These are phyloP conservation scores for Papilio demoleus DNA, from an alignment of 2,888 invertebrate species.

Conservation along the genomic window DNA sequence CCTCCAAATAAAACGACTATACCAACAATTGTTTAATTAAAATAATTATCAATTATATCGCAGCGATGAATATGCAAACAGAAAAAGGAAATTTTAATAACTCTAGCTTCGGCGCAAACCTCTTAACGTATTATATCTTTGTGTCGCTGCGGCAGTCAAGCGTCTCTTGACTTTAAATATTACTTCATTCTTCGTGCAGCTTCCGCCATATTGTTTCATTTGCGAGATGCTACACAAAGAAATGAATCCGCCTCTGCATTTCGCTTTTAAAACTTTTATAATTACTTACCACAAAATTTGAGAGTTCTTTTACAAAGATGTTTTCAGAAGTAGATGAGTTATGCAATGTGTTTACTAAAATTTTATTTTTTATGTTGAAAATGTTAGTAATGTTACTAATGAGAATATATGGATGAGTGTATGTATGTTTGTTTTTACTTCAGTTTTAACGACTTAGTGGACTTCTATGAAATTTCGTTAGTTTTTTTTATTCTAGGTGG, in stretches of 20 bases:
- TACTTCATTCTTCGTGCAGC: conserved; percentile 28
- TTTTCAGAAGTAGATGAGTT: neutral
- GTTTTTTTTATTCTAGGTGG: too few species aligned
- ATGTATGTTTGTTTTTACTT: too few species aligned
- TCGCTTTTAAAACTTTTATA: conserved; percentile 28
- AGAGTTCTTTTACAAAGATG: neutral
- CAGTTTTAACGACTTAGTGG: too few species aligned
- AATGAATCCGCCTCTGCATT: conserved; percentile 28
- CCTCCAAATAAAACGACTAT: too few species aligned
- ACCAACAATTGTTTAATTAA: neutral
- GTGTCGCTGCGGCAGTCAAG: conserved; percentile 23
- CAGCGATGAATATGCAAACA: conserved; percentile 6
- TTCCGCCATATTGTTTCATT: conserved; percentile 27
- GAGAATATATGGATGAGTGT: too few species aligned
- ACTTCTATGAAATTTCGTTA: too few species aligned
- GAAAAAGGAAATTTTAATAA: conserved; percentile 25
- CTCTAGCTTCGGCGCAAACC: conserved; percentile 23
- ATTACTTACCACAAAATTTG: conserved; percentile 24
- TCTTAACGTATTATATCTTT: conserved; percentile 30
- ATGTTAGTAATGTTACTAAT: too few species aligned
- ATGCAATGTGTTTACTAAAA: neutral
- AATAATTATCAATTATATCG: conserved; percentile 12
- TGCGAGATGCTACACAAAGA: conserved; percentile 23
- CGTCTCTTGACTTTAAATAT: conserved; percentile 33
- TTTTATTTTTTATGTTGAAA: too few species aligned